Percentiles rank a stretch among this genome's conserved stretches.
Evolutionary conservation across 2,888 invertebrate genomes (phyloP).

Genomic region (Lagria hirta): DNA sequence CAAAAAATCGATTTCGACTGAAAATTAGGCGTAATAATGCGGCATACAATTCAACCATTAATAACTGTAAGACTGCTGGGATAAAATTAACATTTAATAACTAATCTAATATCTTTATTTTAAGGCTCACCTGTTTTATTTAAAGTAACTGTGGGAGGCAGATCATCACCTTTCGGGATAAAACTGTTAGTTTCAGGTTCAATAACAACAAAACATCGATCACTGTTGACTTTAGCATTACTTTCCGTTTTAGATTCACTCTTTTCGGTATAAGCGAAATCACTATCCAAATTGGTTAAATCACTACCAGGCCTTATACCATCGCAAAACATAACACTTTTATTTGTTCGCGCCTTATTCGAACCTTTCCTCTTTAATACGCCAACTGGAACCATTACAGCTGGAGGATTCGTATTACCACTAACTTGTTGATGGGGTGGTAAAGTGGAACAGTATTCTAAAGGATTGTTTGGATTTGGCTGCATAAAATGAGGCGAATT

Average conservation of each 20-base stretch:
- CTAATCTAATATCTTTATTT: no score
- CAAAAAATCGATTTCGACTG: no score
- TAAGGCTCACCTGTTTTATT: conserved; percentile 58
- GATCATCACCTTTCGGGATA: conserved; percentile 56
- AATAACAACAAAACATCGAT: conserved; percentile 50
- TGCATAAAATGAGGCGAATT: conserved; percentile 45
- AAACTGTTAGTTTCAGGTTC: conserved; percentile 60
- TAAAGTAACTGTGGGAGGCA: conserved; percentile 61
- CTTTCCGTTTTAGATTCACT: conserved; percentile 1
- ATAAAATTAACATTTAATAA: no score
- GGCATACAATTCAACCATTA: no score
- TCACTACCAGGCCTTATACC: conserved; percentile 87
- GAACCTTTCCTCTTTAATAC: conserved; percentile 73
- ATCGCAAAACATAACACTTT: conserved; percentile 86
- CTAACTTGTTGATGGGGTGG: conserved; percentile 75
- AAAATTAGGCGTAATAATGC: no score
- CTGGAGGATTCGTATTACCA: conserved; percentile 57
- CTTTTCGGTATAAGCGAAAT: conserved; percentile 46
- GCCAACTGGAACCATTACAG: conserved; percentile 84
- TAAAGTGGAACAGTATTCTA: conserved; percentile 83
- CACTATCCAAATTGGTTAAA: conserved; percentile 74
- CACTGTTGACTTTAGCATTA: not conserved
- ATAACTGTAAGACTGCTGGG: no score
- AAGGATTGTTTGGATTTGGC: conserved; percentile 83
- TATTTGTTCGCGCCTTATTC: conserved; percentile 57